A percentile compares a stretch with the other conserved stretches of the same genome.
These are phyloP conservation scores for Embidobia sp. DNA, from an alignment of 2,888 invertebrate species.

Conservation along the genomic window DNA sequence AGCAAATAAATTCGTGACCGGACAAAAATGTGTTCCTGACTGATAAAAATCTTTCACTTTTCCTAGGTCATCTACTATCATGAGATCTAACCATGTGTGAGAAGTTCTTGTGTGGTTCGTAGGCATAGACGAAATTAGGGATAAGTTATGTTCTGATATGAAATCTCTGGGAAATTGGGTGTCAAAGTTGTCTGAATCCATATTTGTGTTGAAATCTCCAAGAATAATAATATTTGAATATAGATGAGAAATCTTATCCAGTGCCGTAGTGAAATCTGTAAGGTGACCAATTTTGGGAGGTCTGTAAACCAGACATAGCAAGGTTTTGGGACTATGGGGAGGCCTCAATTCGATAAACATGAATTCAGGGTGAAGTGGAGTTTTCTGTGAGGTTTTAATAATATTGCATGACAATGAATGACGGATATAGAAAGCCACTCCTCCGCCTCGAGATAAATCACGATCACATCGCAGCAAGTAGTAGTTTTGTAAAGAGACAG, in stretches of 20 bases:
- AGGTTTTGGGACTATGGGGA: neutral
- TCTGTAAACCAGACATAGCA: neutral
- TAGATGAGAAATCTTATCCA: neutral
- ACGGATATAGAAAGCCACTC: conserved; percentile 5
- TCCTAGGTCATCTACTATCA: conserved; percentile 4
- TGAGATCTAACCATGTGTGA: conserved; percentile 5
- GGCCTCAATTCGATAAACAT: neutral
- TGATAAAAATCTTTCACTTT: neutral
- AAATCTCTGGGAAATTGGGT: neutral
- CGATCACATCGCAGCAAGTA: conserved; percentile 9
- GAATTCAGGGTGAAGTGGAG: neutral
- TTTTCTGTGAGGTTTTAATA: neutral
- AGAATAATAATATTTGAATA: neutral
- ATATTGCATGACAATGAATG: neutral
- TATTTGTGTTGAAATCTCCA: conserved; percentile 8
- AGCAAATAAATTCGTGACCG: neutral
- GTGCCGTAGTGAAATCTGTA: neutral
- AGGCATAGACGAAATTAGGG: neutral
- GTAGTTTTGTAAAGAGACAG: neutral
- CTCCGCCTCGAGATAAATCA: neutral
- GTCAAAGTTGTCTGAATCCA: neutral
- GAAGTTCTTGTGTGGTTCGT: conserved; percentile 14
- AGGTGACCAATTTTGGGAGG: neutral
- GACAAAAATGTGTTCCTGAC: conserved; percentile 2
- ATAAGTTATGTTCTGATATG: neutral